phyloP scores from a whole-genome alignment of 2,888 invertebrate species.

The Limenitis camilla region DNA sequence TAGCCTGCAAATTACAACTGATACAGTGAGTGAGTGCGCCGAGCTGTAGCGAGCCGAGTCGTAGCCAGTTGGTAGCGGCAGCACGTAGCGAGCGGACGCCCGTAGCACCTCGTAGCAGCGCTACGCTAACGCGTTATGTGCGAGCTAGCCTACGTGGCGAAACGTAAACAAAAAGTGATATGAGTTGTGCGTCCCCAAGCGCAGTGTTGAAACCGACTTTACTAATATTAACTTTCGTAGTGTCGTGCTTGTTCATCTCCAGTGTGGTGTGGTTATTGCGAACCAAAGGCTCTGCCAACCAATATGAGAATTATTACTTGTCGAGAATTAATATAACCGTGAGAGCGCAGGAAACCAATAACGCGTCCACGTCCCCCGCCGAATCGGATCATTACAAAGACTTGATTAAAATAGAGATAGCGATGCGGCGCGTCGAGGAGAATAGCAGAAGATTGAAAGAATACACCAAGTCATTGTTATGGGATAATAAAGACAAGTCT shows the following conservation, averaged over 20 bases:
- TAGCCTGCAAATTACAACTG: constrained; percentile 62
- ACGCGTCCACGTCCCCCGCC: constrained; percentile 45
- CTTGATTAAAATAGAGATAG: constrained; percentile 71
- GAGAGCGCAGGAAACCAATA: constrained; percentile 46
- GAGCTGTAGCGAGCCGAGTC: constrained; percentile 32
- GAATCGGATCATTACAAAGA: constrained; percentile 67
- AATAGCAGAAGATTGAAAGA: constrained; percentile 68
- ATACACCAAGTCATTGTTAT: constrained; percentile 66
- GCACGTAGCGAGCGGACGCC: constrained; percentile 58
- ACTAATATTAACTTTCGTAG: constrained; percentile 60
- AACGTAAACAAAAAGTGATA: constrained; percentile 72
- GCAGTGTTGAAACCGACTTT: constrained; percentile 64
- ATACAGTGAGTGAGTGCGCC: constrained; percentile 57
- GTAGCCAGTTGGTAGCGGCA: constrained; percentile 54
- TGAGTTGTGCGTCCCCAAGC: constrained; percentile 68
- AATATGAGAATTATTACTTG: constrained; percentile 73
- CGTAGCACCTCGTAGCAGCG: constrained; percentile 52
- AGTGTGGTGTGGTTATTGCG: constrained; percentile 68
- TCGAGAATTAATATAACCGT: constrained; percentile 72
- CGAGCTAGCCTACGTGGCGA: constrained; percentile 48
- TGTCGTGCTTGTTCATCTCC: constrained; percentile 63
- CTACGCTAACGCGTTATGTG: constrained; percentile 63
- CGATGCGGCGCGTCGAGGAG: constrained; percentile 69
- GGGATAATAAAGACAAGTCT: constrained; percentile 71
- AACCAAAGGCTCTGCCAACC: constrained; percentile 51